Percentiles rank a stretch among this genome's conserved stretches.
Evolutionary conservation across 2,113 vertebrate genomes (phyloP).

Genomic region (Sturnira hondurensis): DNA sequence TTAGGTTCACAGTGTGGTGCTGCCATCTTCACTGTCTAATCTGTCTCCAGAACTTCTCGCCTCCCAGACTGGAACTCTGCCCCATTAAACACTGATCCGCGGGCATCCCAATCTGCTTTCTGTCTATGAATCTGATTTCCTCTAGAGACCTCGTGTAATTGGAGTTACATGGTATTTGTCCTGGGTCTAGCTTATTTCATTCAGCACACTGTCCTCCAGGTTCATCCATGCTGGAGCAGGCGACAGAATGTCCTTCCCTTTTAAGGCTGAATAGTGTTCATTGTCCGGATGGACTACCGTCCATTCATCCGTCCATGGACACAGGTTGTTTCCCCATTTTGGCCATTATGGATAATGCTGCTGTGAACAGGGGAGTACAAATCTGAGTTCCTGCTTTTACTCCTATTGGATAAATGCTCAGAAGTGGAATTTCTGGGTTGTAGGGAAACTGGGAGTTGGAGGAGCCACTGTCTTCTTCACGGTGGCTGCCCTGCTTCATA

Average conservation of each 20-base stretch:
- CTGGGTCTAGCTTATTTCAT: background rate
- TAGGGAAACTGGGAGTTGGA: background rate
- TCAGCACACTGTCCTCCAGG: background rate
- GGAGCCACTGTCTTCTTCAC: background rate
- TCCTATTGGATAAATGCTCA: background rate
- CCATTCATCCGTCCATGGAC: accelerated
- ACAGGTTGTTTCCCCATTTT: background rate
- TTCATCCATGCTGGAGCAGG: accelerated
- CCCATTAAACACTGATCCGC: background rate
- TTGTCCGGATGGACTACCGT: accelerated
- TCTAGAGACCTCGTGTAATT: background rate
- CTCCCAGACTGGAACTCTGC: background rate
- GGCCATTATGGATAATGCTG: accelerated
- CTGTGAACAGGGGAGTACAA: background rate
- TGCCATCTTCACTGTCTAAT: background rate
- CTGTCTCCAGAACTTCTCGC: background rate
- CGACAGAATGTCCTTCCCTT: background rate
- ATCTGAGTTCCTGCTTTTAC: background rate
- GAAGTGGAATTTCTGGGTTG: background rate
- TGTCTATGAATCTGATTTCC: background rate
- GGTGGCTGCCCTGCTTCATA: background rate
- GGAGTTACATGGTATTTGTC: background rate
- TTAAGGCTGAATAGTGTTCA: background rate
- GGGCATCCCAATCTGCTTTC: background rate
- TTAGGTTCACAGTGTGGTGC: accelerated